These are phyloP conservation scores for Henricia sp. DNA, from an alignment of 53 echinoderm and acorn worm species.

Conservation along the genomic window DNA sequence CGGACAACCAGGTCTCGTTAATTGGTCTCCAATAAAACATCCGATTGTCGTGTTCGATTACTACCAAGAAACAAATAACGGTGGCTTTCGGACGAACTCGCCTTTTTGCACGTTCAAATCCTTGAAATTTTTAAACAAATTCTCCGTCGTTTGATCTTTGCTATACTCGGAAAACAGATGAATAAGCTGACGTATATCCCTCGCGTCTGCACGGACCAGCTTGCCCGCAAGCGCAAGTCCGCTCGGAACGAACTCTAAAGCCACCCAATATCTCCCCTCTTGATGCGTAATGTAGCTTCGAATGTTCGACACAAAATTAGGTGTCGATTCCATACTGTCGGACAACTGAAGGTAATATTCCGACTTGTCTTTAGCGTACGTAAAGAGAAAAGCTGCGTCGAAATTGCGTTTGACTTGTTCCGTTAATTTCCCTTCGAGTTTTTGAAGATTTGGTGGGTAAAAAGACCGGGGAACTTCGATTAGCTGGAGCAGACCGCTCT, in stretches of 20 bases:
- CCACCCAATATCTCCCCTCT: not conserved
- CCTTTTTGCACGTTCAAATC: not conserved
- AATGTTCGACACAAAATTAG: not conserved
- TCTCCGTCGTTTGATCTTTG: not conserved
- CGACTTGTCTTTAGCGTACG: not conserved
- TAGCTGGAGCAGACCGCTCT: slow-evolving; percentile 3
- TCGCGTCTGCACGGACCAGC: not conserved
- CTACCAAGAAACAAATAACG: not conserved
- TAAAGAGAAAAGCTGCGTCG: not conserved
- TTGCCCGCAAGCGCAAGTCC: not conserved
- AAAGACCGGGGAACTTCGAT: not conserved
- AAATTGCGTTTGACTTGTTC: not conserved
- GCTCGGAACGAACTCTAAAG: not conserved
- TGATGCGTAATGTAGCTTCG: not conserved
- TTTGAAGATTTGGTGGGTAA: not conserved
- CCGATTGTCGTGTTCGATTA: too few species aligned
- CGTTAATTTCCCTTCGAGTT: too few species aligned
- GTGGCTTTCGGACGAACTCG: not conserved
- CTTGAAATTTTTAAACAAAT: not conserved
- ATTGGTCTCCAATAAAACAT: too few species aligned
- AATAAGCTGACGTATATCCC: slow-evolving; percentile 18
- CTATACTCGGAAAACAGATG: not conserved
- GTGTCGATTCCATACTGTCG: not conserved
- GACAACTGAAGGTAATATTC: slow-evolving; percentile 5
- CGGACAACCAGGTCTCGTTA: too few species aligned